Evolutionary conservation across 1,140 invertebrate species (phyloP), one percentile per base, ranked within the genome.

Genomic region (Zaprionus davidi): DNA sequence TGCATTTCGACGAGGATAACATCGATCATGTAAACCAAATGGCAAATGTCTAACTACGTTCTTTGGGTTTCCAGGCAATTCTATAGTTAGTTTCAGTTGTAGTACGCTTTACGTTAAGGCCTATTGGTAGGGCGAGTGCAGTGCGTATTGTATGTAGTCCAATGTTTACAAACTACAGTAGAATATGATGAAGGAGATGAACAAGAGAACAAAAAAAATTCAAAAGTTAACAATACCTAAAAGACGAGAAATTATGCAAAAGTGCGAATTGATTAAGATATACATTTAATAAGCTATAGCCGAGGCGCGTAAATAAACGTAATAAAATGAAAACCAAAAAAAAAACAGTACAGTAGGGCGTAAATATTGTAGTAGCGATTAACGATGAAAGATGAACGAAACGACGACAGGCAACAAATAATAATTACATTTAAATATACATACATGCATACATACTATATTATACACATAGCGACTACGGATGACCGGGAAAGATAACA

Each of bases 151-250:
- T 49, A 34, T 59, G 56, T 13, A 31, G 49, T 49, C 56, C 6
- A 71, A 28, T 71, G 41, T 71, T 64, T 71, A 78, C 36, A 70
- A 13, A 69, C 67, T 60, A 59, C 57, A 74, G 22, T 22, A 51
- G 12, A 51, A 51, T 3, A 51, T 46, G 53, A 69, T 69, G 65
- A 81, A 28, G 55, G 26, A 60, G 70, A 69, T 67, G 28, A 71
- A 69, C 67, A 78, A 71, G 66, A 83, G 81, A 78, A 87, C 77
- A 82, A 83, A 78, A 84, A 79, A 82, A 78, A 88, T 87, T 91
- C 87, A 91, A 91, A 90, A 91, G 88, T 91, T 91, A 91, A 91
- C 88, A 91, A 91, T 87, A 91, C 88, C 88, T 77, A 91, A 91
- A 90, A 91, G 88, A 91, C 88, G 78, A 88, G 74, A 90, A 85